These are phyloP conservation scores for Choreutis nemorana DNA, from an alignment of 2,888 invertebrate genomes.

Conservation along the genomic window DNA sequence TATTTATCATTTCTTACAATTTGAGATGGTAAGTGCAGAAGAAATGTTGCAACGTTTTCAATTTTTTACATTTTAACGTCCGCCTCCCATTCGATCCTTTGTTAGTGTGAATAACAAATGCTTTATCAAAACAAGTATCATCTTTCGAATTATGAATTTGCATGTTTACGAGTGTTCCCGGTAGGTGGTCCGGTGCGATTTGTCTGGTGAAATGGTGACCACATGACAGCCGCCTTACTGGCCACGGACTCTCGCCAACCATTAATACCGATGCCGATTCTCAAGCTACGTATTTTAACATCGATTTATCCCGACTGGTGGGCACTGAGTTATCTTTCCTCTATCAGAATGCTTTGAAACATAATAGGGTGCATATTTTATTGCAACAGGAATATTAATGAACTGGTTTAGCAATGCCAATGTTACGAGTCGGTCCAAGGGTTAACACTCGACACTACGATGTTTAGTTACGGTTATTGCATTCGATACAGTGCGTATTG, in stretches of 20 bases:
- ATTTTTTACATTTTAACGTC: no score
- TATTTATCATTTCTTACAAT: no score
- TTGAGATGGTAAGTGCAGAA: no score
- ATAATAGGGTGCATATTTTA: constrained; percentile 32
- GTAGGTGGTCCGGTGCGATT: constrained; percentile 53
- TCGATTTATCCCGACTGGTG: constrained; percentile 33
- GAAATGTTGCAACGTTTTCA: no score
- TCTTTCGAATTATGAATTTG: constrained; percentile 40
- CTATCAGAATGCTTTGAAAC: constrained; percentile 34
- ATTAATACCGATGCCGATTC: constrained; percentile 28
- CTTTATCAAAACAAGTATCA: constrained; percentile 32
- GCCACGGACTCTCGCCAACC: constrained; percentile 27
- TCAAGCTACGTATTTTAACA: constrained; percentile 31
- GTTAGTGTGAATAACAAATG: constrained; percentile 19
- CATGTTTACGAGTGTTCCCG: constrained; percentile 48
- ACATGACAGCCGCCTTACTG: constrained; percentile 46
- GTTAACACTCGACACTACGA: neutral
- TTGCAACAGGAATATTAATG: constrained; percentile 19
- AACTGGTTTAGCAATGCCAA: constrained; percentile 14
- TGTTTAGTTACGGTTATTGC: no score
- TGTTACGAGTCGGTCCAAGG: constrained; percentile 6
- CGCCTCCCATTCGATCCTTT: constrained; percentile 19
- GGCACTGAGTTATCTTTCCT: constrained; percentile 36
- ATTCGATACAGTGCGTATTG: no score
- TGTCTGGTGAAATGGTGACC: constrained; percentile 43